Conservation (phyloP, 2,888 invertebrate species). For the Noctua janthina region DNA sequence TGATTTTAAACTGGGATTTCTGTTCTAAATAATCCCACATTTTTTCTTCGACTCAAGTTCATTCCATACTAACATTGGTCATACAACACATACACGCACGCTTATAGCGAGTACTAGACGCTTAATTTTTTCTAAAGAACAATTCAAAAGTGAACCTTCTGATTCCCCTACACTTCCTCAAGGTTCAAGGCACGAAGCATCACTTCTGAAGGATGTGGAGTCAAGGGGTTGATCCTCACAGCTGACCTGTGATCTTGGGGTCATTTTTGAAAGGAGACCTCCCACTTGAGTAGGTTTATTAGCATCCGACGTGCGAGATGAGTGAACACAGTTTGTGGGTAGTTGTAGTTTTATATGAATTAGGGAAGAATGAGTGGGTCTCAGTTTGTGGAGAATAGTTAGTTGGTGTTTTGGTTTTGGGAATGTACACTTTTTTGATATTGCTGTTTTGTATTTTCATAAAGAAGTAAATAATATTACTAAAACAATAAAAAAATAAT, state of each 20-base stretch:
- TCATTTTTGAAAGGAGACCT: slow-evolving; percentile 69
- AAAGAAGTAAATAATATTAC: background rate
- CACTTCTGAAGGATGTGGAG: slow-evolving; percentile 63
- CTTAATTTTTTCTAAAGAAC: background rate
- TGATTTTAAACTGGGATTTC: background rate
- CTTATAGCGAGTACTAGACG: background rate
- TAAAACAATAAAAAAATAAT: too few species aligned
- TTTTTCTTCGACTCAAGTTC: background rate
- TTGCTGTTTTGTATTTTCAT: too few species aligned
- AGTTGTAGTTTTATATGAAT: slow-evolving; percentile 65
- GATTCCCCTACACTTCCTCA: background rate
- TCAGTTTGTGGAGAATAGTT: background rate
- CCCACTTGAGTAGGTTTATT: slow-evolving; percentile 67
- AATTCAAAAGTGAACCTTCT: slow-evolving; percentile 40
- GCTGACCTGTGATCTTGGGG: slow-evolving; percentile 68
- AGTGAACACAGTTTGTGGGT: slow-evolving; percentile 64
- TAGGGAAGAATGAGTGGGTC: slow-evolving; percentile 42
- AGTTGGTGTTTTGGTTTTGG: background rate
- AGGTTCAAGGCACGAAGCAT: slow-evolving; percentile 47
- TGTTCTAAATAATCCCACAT: background rate
- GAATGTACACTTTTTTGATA: background rate
- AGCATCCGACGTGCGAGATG: slow-evolving; percentile 58
- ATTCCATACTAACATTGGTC: background rate
- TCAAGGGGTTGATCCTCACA: slow-evolving; percentile 68
- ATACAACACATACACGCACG: background rate